Percentiles rank a stretch among this genome's conserved stretches.
phyloP scores from a whole-genome alignment of 1,140 invertebrate genomes.

The Formica exsecta region DNA sequence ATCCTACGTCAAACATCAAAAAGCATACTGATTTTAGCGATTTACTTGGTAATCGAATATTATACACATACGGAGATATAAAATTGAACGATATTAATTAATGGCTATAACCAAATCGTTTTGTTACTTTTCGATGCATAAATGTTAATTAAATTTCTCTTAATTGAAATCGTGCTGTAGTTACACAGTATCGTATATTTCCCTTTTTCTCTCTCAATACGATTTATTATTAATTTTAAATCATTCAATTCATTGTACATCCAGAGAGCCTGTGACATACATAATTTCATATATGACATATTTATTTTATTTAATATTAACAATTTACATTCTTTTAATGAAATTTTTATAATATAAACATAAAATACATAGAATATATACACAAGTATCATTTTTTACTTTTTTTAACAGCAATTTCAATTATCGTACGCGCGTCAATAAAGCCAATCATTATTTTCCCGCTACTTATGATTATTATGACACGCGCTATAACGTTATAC shows the following conservation, averaged over 20 bases:
- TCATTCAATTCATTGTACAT: not conserved
- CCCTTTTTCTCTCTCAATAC: constrained; percentile 11
- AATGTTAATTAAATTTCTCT: constrained; percentile 65
- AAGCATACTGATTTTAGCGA: constrained; percentile 16
- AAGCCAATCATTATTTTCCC: too few species aligned
- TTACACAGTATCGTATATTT: not conserved
- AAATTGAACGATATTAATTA: constrained; percentile 45
- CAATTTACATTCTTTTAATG: not conserved
- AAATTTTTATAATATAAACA: not conserved
- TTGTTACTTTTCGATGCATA: constrained; percentile 5
- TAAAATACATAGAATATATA: not conserved
- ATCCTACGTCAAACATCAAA: not conserved
- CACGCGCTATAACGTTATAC: not conserved
- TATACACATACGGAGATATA: not conserved
- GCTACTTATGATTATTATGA: not conserved
- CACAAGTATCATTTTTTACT: not conserved
- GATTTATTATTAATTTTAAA: constrained; percentile 54
- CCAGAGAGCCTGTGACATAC: not conserved
- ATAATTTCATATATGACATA: not conserved
- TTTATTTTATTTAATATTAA: constrained; percentile 6
- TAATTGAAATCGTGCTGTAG: constrained; percentile 2
- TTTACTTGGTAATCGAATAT: constrained; percentile 21
- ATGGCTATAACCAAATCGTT: constrained; percentile 4
- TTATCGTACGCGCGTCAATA: too few species aligned
- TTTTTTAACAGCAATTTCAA: not conserved